Evolutionary conservation across 2,797 vertebrate genomes (phyloP).

Genomic region (Ctenochaetus hawaiiensis): DNA sequence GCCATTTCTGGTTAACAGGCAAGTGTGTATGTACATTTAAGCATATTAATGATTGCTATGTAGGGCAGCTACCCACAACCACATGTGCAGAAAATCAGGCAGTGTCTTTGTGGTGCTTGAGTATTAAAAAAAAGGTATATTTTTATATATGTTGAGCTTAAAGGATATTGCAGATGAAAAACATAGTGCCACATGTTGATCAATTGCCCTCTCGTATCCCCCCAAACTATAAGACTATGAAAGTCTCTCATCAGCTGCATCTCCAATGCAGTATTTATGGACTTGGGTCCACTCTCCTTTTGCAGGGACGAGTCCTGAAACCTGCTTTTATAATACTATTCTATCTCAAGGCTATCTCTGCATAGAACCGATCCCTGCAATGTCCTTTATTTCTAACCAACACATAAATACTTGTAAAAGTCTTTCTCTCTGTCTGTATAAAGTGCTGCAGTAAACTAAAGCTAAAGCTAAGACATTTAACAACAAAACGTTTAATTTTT

Average conservation of each 20-base stretch:
- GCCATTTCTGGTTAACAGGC: neutral
- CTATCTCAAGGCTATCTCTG: neutral
- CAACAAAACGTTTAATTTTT: neutral
- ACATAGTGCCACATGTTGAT: neutral
- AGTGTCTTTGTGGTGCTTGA: no score
- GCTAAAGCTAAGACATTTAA: neutral
- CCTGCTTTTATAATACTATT: neutral
- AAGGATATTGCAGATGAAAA: neutral
- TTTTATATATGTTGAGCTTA: neutral
- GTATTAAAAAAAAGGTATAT: neutral
- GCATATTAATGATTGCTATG: neutral
- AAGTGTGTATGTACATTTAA: neutral
- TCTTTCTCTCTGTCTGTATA: no score
- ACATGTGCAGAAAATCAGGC: neutral
- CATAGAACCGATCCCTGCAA: neutral
- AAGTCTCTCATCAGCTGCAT: constrained; percentile 11
- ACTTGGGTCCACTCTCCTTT: neutral
- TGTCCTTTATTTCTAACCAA: neutral
- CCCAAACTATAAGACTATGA: neutral
- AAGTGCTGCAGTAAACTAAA: neutral
- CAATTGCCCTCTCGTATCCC: neutral
- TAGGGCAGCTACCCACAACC: neutral
- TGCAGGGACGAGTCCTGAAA: neutral
- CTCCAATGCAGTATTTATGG: neutral
- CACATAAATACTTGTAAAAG: neutral